Base-by-base conservation (phyloP, 2,888 invertebrate genomes). In the Eumerus sabulonum region DNA sequence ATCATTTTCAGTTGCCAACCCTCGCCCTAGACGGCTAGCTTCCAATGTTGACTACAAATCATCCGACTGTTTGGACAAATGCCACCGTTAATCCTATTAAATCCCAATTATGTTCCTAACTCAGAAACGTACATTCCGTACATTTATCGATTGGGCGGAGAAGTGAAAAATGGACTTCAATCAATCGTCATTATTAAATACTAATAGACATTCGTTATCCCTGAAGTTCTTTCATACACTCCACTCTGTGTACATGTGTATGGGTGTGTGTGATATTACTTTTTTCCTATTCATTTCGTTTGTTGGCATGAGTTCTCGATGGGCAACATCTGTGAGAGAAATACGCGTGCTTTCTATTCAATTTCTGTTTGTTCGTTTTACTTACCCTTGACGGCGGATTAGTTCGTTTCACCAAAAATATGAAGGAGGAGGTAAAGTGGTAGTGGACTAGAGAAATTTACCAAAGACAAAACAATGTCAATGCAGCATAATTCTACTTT, bases 121-220 rank as follows among this genome's bases (percentile, higher is more conserved):
- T 48, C 13, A n/a, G 19, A 9, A 27, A 27, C 27, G 27, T 27
- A 27, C 14, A 12, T 35, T 60, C 35, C 36, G 13, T n/a, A n/a
- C 38, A 13, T 62, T 27, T 7, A 27, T 27, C 27, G 27, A 7
- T 7, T 27, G 27, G 27, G 27, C 27, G 27, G 27, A 27, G 27
- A 40, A n/a, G 63, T 73, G 73, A 79, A 59, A 79, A 70, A 79
- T 74, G 51, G 45, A 56, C 68, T 74, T 51, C 60, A 79, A 79
- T 79, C 79, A 79, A 79, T 79, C 74, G 79, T 79, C 79, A 79
- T 79, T 79, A 79, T 79, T 79, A 79, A 79, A 79, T 70, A 79
- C 79, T 79, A 79, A 79, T 79, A 79, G 74, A 74, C 79, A 79
- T 70, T 42, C 59, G 73, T 64, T 72, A 59, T 79, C 53, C 47